phyloP scores from a whole-genome alignment of 2,888 invertebrate species.

The Hypolimnas misippus region DNA sequence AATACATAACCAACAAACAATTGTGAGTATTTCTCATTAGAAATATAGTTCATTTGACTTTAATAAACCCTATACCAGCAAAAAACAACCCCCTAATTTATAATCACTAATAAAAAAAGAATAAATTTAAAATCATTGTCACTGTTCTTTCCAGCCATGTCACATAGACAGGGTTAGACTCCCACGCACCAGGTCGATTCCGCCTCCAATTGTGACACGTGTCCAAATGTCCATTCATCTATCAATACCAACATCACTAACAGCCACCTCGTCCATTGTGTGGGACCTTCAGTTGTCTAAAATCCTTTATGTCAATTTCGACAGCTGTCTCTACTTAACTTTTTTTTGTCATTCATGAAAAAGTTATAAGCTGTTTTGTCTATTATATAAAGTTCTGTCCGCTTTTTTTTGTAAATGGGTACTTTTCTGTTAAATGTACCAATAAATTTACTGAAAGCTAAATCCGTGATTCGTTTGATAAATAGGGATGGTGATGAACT shows the following conservation, averaged over 20 bases:
- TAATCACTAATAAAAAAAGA: background rate
- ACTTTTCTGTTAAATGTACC: too few species aligned
- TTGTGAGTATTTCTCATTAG: too few species aligned
- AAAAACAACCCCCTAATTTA: background rate
- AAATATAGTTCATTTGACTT: too few species aligned
- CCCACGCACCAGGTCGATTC: slow-evolving; percentile 18
- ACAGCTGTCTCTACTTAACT: background rate
- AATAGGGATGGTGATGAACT: too few species aligned
- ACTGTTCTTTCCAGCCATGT: slow-evolving; percentile 11
- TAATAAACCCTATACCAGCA: too few species aligned
- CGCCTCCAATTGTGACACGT: slow-evolving; percentile 19
- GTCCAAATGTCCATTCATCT: slow-evolving; percentile 13
- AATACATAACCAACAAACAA: too few species aligned
- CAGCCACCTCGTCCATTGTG: slow-evolving; percentile 18
- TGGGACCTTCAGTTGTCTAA: slow-evolving; percentile 22
- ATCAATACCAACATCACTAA: slow-evolving; percentile 16
- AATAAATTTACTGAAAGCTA: too few species aligned
- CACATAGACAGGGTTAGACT: slow-evolving; percentile 12
- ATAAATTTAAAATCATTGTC: slow-evolving; percentile 14
- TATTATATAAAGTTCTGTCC: background rate
- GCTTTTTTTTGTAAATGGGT: too few species aligned
- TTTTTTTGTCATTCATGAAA: background rate
- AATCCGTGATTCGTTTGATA: too few species aligned
- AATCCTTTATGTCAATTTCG: slow-evolving; percentile 15
- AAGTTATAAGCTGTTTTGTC: background rate